Base-by-base conservation (phyloP, 2,888 invertebrate species). In the Hesperia comma region DNA sequence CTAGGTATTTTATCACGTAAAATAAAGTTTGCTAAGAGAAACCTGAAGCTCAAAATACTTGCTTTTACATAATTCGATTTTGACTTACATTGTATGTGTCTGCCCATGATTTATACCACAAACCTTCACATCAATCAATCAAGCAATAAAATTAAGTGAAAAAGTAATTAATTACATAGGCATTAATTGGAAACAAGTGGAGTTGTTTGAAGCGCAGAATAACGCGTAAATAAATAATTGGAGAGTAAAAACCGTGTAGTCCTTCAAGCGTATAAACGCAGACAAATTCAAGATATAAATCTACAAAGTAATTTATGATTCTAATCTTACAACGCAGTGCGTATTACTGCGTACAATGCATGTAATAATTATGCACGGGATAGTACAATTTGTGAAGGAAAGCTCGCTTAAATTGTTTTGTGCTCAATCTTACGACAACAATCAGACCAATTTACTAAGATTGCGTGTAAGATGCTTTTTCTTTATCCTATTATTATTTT, bases 281-380 rank as follows among this genome's bases (percentile, higher is more conserved):
- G 54, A 66, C 66, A 66, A 66, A 66, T 66, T 60, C 43, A 15
- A 21, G 66, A 66, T 66, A 66, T 66, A 54, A 58, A 66, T 60
- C 66, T 60, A 54, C n/a, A 2, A 54, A 33, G 54, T 54, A 66
- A 66, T 66, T 51, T 60, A 60, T 46, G 66, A 66, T 60, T 21
- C 60, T 33, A 60, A 66, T 66, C 66, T 60, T 46, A 60, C 32
- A 26, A 43, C 43, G 43, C 21, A 51, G 21, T 51, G 21, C 21
- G 51, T 51, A 26, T 26, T 51, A 26, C 15, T 60, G 60, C 66
- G 66, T 66, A 66, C 54, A 54, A 53, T 54, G 60, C 60, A 60
- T 43, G 64, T 43, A 60, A 37, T 60, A n/a, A n/a, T n/a, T n/a
- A 53, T 51, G 37, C 55, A 43, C 54, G 61, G 32, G 37, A 14